Percentiles rank a stretch among this genome's conserved stretches.
Conservation (phyloP, 1,140 invertebrate species). For the Telenomus remus region DNA sequence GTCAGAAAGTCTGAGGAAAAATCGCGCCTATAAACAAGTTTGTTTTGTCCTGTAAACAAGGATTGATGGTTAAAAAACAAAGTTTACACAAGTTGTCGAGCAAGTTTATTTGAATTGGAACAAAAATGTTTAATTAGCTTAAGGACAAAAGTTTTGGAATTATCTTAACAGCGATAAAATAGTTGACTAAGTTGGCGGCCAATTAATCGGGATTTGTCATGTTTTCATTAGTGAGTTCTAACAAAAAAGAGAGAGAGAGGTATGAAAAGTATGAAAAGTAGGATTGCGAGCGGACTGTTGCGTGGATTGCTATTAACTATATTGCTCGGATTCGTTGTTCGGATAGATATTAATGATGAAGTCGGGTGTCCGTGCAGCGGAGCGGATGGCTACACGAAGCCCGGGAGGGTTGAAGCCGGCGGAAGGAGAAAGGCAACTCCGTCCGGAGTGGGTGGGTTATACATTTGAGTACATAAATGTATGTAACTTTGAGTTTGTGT, state of each 20-base stretch:
- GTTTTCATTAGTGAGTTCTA: slow-evolving; percentile 1
- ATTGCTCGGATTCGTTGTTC: slow-evolving; percentile 55
- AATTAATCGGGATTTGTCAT: slow-evolving; percentile 18
- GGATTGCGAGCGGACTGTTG: slow-evolving; percentile 27
- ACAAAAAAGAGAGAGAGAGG: slow-evolving; percentile 1
- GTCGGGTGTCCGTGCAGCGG: slow-evolving; percentile 72
- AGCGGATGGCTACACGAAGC: slow-evolving; percentile 61
- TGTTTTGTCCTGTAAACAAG: no score
- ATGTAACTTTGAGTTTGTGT: slow-evolving; percentile 76
- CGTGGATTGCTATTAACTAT: slow-evolving; percentile 51
- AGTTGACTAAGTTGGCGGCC: background rate
- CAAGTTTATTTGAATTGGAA: no score
- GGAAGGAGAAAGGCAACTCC: slow-evolving; percentile 71
- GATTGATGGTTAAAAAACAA: no score
- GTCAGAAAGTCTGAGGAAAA: no score
- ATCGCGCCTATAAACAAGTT: no score
- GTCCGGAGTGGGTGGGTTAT: slow-evolving; percentile 72
- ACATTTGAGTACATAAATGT: slow-evolving; percentile 77
- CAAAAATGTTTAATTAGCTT: no score
- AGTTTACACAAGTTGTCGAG: no score
- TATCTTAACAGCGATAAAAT: background rate
- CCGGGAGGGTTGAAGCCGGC: slow-evolving; percentile 66
- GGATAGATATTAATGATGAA: slow-evolving; percentile 70
- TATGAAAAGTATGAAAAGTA: background rate
- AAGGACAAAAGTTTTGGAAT: no score